These are phyloP conservation scores for Acomys russatus DNA, from an alignment of 2,797 vertebrate species.

Conservation along the genomic window DNA sequence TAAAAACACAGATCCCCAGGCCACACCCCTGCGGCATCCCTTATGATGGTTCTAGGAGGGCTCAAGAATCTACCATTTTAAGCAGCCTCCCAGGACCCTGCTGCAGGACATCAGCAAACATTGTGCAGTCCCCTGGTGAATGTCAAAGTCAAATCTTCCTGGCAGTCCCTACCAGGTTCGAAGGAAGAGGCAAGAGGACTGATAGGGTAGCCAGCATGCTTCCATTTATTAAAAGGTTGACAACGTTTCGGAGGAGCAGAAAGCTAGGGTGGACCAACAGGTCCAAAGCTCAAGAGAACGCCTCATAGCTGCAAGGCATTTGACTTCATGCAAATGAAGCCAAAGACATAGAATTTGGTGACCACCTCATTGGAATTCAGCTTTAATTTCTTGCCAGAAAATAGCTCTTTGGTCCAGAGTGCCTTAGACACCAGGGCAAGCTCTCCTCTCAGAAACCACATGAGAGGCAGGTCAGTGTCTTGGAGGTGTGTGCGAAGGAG, in stretches of 20 bases:
- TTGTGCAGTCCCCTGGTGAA: background rate
- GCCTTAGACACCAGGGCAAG: background rate
- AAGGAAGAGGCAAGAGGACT: constrained; percentile 76
- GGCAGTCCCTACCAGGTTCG: background rate
- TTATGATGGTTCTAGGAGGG: background rate
- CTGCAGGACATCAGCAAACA: background rate
- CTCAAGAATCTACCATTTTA: background rate
- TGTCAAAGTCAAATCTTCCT: background rate
- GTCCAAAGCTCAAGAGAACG: constrained; percentile 36
- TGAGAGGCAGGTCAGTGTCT: background rate
- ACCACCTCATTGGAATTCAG: background rate
- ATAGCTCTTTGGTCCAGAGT: background rate
- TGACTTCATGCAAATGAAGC: background rate
- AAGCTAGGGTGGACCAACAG: background rate
- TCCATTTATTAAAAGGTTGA: constrained; percentile 80
- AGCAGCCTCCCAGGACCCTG: background rate
- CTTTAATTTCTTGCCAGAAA: constrained; percentile 5
- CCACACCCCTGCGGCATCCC: background rate
- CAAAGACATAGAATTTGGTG: background rate
- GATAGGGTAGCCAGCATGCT: constrained; percentile 65
- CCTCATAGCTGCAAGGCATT: background rate
- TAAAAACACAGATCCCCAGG: background rate
- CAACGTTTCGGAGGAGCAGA: constrained; percentile 60
- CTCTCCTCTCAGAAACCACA: background rate
- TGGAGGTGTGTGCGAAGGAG: background rate